Evolutionary conservation across 2,797 vertebrate genomes (phyloP).

Genomic region (Cetoscarus ocellatus): DNA sequence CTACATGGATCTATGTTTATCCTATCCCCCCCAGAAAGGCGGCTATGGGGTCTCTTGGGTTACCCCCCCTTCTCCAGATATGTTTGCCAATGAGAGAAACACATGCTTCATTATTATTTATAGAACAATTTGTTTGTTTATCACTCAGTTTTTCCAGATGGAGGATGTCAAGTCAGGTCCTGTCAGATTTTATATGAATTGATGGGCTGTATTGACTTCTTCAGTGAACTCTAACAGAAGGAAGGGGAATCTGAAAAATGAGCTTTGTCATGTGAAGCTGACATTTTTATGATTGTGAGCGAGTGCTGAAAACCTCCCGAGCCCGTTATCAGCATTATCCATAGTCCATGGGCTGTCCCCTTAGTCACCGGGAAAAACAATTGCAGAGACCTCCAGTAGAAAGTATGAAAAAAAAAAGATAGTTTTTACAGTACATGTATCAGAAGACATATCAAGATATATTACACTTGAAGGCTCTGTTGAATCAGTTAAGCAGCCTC

Average conservation of each 20-base stretch:
- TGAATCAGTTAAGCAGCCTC: constrained; percentile 50
- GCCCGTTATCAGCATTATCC: constrained; percentile 78
- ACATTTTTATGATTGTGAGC: constrained; percentile 81
- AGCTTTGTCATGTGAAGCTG: constrained; percentile 75
- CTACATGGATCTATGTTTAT: constrained; percentile 73
- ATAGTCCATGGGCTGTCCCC: constrained; percentile 54
- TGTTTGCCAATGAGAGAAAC: constrained; percentile 76
- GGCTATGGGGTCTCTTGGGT: constrained; percentile 77
- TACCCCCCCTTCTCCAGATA: constrained; percentile 60
- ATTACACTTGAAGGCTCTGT: constrained; percentile 45
- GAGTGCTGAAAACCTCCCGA: constrained; percentile 78
- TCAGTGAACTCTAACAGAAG: constrained; percentile 56
- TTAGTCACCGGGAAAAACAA: constrained; percentile 34
- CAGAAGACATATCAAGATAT: constrained; percentile 62
- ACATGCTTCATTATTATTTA: constrained; percentile 83
- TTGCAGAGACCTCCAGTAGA: constrained; percentile 49
- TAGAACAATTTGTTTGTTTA: constrained; percentile 84
- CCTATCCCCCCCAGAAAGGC: constrained; percentile 69
- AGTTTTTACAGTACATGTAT: constrained; percentile 62
- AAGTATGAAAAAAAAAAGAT: constrained; percentile 53
- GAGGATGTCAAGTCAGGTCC: constrained; percentile 54
- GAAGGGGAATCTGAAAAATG: constrained; percentile 66
- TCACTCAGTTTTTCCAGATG: constrained; percentile 76
- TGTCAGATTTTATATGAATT: constrained; percentile 56
- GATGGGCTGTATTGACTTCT: constrained; percentile 68